A percentile compares a stretch with the other conserved stretches of the same genome.
These are phyloP conservation scores for Pelvicachromis taeniatus DNA, from an alignment of 2,113 vertebrate genomes.

Conservation along the genomic window DNA sequence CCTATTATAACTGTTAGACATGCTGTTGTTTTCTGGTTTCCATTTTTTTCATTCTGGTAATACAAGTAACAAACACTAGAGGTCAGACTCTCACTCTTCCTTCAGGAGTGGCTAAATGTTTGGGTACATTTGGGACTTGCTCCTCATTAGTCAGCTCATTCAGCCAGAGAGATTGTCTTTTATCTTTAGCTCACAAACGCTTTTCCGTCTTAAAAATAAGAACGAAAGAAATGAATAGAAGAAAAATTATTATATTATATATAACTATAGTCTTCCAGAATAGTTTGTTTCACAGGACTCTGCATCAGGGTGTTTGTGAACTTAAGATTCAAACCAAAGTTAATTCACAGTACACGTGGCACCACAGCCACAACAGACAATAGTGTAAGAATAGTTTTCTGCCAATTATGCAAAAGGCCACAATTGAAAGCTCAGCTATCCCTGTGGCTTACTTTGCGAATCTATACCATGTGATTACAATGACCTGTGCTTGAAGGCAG, in stretches of 20 bases:
- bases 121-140: neutral
- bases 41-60: neutral
- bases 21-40: neutral
- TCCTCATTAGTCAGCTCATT: conserved; percentile 24
- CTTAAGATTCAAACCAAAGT: rapidly evolving
- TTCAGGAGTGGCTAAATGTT: neutral
- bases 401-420: neutral
- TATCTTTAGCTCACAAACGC: neutral
- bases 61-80: conserved; percentile 36
- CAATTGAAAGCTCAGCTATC: neutral
- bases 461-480: neutral
- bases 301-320: no score
- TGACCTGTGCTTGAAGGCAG: neutral
- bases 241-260: no score
- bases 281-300: neutral
- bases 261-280: no score
- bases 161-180: neutral
- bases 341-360: neutral
- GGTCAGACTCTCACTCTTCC: conserved; percentile 16
- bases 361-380: neutral
- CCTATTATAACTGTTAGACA: neutral
- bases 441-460: neutral
- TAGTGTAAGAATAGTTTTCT: neutral
- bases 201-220: neutral
- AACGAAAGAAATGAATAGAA: neutral